Base-by-base conservation (phyloP, 2,797 vertebrate genomes). In the Paramormyrops hopkinsi region DNA sequence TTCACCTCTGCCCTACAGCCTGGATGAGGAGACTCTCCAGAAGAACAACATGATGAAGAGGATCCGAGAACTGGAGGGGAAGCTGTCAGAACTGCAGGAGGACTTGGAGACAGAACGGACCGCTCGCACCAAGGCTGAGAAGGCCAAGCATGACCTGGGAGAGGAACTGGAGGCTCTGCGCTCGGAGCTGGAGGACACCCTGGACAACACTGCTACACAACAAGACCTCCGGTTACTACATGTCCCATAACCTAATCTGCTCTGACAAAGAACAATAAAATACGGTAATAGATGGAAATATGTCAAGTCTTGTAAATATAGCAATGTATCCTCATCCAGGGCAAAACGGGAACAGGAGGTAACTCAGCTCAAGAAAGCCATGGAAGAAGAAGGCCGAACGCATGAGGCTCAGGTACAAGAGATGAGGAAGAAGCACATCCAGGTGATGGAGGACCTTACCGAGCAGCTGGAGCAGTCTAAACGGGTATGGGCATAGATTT, bases 331-430 rank as follows among this genome's bases (percentile, higher is more conserved):
- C 65, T 50, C 50, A 22, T 88, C 48, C 91, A 96, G 98, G 92
- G 97, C 98, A 88, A 99, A 99, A 94, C 95, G 98, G 84, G 98
- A 99, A 91, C 98, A 98, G 87, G 98, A 99, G 90, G 98, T 99
- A 91, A 97, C 94, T 0, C 93, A 97, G 89, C 93, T 99, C 90
- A 99, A 99, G 95, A 96, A 92, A 93, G 97, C 97, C 51, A 96
- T 99, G n/a, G 98, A 99, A 0, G 98, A 99, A 0, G 98, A 99
- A 94, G 97, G 97, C 0, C 94, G 97, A 3, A 96, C 95, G 76
- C 98, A 98, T 0, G 98, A 99, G 92, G 95, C 97, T 22, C 98
- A 98, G 92, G 94, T 98, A 19, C 97, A 99, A 89, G 98, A 99
- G 94, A 98, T 99, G 97, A 95, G 98, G 92, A 98, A 98, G 94